A percentile compares a stretch with the other conserved stretches of the same genome.
phyloP scores from a whole-genome alignment of 2,888 invertebrate species.

The Papilio demoleus region DNA sequence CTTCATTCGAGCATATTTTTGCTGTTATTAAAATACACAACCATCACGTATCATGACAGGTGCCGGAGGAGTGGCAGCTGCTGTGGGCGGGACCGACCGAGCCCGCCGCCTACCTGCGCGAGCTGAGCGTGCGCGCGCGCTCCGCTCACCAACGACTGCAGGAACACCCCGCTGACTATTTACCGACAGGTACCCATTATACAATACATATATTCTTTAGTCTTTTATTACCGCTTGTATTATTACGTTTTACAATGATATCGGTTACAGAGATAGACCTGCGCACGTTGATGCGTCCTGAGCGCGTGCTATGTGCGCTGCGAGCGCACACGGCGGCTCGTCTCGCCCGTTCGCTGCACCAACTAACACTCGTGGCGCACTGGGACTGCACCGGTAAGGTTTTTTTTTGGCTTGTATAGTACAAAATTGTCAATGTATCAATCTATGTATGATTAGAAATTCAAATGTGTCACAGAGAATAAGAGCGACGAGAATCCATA shows the following conservation, averaged over 20 bases:
- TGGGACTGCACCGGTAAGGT: slow-evolving; percentile 52
- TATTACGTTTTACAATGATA: neutral
- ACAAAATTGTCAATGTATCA: neutral
- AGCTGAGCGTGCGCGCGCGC: slow-evolving; percentile 66
- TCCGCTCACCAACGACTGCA: slow-evolving; percentile 57
- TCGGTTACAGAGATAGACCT: slow-evolving; percentile 65
- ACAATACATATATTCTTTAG: too few relatives aligned
- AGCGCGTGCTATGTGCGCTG: slow-evolving; percentile 63
- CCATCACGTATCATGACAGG: slow-evolving; percentile 49
- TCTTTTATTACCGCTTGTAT: neutral
- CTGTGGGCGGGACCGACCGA: slow-evolving; percentile 67
- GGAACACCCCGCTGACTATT: slow-evolving; percentile 47
- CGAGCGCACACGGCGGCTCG: slow-evolving; percentile 60
- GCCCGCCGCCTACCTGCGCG: slow-evolving; percentile 63
- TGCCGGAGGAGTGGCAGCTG: slow-evolving; percentile 72
- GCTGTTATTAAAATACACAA: neutral
- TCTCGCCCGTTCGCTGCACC: slow-evolving; percentile 50
- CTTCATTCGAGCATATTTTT: neutral
- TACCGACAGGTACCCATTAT: slow-evolving; percentile 62
- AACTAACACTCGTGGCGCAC: slow-evolving; percentile 49
- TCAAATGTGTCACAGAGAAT: neutral
- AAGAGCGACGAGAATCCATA: slow-evolving; percentile 42
- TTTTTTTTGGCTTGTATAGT: neutral
- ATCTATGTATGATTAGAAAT: neutral
- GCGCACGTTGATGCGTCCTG: slow-evolving; percentile 61